A percentile compares a stretch with the other conserved stretches of the same genome.
phyloP scores from a whole-genome alignment of 2,888 invertebrate species.

The Idaea straminata region DNA sequence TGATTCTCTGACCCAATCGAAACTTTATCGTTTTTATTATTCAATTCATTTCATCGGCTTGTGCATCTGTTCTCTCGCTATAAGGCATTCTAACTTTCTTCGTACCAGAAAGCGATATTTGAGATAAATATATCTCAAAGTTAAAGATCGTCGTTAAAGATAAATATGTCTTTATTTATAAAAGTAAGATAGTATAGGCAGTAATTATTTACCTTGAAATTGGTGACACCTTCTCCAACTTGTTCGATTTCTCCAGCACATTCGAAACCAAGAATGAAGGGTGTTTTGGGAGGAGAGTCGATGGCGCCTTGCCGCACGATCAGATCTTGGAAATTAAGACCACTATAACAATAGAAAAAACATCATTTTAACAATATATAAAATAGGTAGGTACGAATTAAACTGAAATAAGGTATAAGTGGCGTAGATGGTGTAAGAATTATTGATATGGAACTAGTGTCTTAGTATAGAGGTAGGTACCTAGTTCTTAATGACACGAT shows the following conservation, averaged over 20 bases:
- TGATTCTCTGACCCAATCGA: not conserved
- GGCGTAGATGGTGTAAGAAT: no score
- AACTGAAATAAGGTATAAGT: no score
- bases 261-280: slow-evolving; percentile 93
- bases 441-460: no score
- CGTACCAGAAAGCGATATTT: no score
- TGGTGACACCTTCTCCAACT: slow-evolving; percentile 88
- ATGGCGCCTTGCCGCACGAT: slow-evolving; percentile 93
- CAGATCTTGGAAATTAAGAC: slow-evolving; percentile 93
- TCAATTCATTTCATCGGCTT: not conserved
- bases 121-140: no score
- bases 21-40: not conserved
- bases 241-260: slow-evolving; percentile 91
- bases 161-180: not conserved
- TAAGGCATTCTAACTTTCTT: no score
- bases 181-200: not conserved
- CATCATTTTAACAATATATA: slow-evolving; percentile 8
- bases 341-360: slow-evolving; percentile 81
- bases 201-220: slow-evolving; percentile 82
- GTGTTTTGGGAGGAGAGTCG: slow-evolving; percentile 93
- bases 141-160: no score
- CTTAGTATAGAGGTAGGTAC: no score
- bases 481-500: not conserved
- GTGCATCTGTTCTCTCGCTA: not conserved
- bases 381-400: not conserved